Percentiles rank a stretch among this genome's conserved stretches.
Evolutionary conservation across 2,113 vertebrate genomes (phyloP).

Genomic region (Megaceryle torquata): DNA sequence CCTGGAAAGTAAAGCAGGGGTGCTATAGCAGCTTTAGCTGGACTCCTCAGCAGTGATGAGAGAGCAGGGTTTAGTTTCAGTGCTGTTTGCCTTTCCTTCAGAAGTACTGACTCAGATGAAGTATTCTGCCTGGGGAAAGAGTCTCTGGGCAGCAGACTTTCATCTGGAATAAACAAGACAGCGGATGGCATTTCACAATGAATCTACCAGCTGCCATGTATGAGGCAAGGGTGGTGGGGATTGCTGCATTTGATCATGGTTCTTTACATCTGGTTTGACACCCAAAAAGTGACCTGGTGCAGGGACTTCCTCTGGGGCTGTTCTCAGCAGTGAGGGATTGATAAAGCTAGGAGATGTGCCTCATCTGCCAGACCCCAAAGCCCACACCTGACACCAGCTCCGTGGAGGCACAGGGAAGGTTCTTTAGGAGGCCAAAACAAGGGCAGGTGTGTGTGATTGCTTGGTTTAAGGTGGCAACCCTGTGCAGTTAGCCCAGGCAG

Average conservation of each 20-base stretch:
- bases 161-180: neutral
- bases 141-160: neutral
- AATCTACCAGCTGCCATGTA: neutral
- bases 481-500: neutral
- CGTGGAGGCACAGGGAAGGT: neutral
- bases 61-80: neutral
- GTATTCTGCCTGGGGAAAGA: neutral
- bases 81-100: neutral
- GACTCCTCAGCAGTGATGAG: neutral
- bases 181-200: neutral
- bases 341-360: neutral
- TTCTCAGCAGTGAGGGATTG: neutral
- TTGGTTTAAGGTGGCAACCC: neutral
- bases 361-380: neutral
- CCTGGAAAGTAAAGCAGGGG: constrained; percentile 21
- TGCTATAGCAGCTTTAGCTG: constrained; percentile 3
- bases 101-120: neutral
- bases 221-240: neutral
- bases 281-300: neutral
- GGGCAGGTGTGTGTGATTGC: neutral
- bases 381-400: neutral
- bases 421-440: neutral
- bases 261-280: neutral
- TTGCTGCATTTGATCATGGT: neutral
- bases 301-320: neutral